Percentiles rank a stretch among this genome's conserved stretches.
Evolutionary conservation across 2,888 invertebrate species (phyloP).

Genomic region (Ophion obscuratus): DNA sequence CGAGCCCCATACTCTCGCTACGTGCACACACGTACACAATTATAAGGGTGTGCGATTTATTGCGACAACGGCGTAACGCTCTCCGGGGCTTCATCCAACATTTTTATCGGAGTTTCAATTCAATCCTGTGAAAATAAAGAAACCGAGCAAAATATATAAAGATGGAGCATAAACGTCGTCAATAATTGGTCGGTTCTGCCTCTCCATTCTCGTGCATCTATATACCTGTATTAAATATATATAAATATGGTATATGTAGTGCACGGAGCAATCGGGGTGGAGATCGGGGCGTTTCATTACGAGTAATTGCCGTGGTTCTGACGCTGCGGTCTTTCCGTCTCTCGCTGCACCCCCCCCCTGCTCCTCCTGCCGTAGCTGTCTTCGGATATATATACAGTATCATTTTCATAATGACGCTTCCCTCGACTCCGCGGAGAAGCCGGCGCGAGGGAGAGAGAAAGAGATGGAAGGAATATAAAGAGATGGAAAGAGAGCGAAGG

Average conservation of each 20-base stretch:
- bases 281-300: slow-evolving; percentile 82
- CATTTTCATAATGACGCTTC: slow-evolving; percentile 83
- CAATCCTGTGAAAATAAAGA: slow-evolving; percentile 53
- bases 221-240: slow-evolving; percentile 2
- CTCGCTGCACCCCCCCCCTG: slow-evolving; percentile 73
- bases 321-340: slow-evolving; percentile 79
- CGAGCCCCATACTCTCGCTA: slow-evolving; percentile 4
- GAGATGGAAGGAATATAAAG: neutral
- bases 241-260: slow-evolving; percentile 13
- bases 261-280: slow-evolving; percentile 67
- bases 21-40: slow-evolving; percentile 27
- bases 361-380: slow-evolving; percentile 57
- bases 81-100: slow-evolving; percentile 31
- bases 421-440: slow-evolving; percentile 45
- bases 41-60: slow-evolving; percentile 12
- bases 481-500: slow-evolving; percentile 50
- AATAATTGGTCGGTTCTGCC: slow-evolving; percentile 70
- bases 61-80: slow-evolving; percentile 26
- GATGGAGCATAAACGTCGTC: slow-evolving; percentile 76
- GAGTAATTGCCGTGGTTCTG: slow-evolving; percentile 81
- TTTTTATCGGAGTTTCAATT: slow-evolving; percentile 70
- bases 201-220: slow-evolving; percentile 64
- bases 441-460: neutral
- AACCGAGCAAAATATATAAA: slow-evolving; percentile 24
- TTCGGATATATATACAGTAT: slow-evolving; percentile 79